Conservation (phyloP, 2,113 vertebrate species). For the Hiodon alosoides region DNA sequence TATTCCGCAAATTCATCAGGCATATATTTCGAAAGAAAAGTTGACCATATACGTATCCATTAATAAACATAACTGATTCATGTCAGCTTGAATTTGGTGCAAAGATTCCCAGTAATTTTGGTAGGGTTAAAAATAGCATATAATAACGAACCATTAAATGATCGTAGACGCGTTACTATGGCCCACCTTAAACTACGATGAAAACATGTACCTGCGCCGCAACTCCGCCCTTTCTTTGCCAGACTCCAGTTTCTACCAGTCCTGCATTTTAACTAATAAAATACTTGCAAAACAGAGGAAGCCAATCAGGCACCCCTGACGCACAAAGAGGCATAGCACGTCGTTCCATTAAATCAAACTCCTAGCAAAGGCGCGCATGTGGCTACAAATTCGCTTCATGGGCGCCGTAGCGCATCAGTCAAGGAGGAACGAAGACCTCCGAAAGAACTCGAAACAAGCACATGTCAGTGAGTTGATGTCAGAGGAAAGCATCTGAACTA, state of each 20-base stretch:
- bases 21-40: too few species aligned
- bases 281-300: slow-evolving; percentile 41
- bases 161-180: too few species aligned
- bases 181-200: not conserved
- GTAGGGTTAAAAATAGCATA: too few species aligned
- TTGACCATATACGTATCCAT: too few species aligned
- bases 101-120: too few species aligned
- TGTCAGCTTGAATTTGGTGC: too few species aligned
- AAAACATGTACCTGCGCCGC: slow-evolving; percentile 5
- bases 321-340: slow-evolving; percentile 48
- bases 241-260: slow-evolving; percentile 7
- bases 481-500: not conserved
- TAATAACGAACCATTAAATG: too few species aligned
- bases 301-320: slow-evolving; percentile 52
- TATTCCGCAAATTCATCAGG: too few species aligned
- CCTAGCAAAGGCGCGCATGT: slow-evolving; percentile 38
- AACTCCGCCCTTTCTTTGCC: not conserved
- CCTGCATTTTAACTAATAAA: slow-evolving; percentile 16
- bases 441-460: not conserved
- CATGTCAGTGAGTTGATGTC: not conserved
- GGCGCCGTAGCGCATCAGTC: not conserved
- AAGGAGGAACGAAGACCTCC: not conserved
- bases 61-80: too few species aligned
- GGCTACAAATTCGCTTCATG: slow-evolving; percentile 18
- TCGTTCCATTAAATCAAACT: slow-evolving; percentile 47